phyloP scores from a whole-genome alignment of 2,888 invertebrate species.

The Chrysolina oricalcia region DNA sequence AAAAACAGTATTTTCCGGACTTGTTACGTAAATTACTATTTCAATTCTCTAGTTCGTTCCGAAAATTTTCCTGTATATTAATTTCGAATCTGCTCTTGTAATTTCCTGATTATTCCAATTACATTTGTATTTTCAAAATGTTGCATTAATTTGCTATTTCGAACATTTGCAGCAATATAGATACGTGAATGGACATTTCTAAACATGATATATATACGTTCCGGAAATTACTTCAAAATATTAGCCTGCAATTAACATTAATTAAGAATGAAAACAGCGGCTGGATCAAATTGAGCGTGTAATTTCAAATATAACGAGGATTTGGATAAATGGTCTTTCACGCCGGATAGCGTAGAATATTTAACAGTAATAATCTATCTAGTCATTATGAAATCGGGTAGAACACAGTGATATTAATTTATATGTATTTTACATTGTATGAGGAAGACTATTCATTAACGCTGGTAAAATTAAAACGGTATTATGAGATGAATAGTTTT shows the following conservation, averaged over 20 bases:
- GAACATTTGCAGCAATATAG: constrained; percentile 5
- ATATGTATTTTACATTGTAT: not conserved
- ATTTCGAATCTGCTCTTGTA: not conserved
- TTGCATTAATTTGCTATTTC: not conserved
- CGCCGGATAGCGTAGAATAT: constrained; percentile 14
- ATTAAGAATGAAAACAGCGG: constrained; percentile 55
- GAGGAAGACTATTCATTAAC: not conserved
- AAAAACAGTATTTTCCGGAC: no score
- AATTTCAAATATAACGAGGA: constrained; percentile 44
- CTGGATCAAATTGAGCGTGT: constrained; percentile 57
- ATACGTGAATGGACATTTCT: constrained; percentile 20
- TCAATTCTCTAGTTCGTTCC: not conserved
- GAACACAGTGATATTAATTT: not conserved
- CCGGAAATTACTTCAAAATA: constrained; percentile 50
- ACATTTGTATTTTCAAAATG: constrained; percentile 16
- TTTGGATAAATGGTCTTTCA: constrained; percentile 35
- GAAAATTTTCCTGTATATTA: not conserved
- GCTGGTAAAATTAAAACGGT: no score
- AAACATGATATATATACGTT: constrained; percentile 21
- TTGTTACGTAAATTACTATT: not conserved
- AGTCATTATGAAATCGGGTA: constrained; percentile 26
- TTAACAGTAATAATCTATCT: constrained; percentile 12
- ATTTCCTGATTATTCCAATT: constrained; percentile 4
- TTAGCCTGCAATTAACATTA: constrained; percentile 57
- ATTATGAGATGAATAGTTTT: no score